Percentiles rank a stretch among this genome's conserved stretches.
phyloP scores from a whole-genome alignment of 2,113 vertebrate species.

The Platanista minor region DNA sequence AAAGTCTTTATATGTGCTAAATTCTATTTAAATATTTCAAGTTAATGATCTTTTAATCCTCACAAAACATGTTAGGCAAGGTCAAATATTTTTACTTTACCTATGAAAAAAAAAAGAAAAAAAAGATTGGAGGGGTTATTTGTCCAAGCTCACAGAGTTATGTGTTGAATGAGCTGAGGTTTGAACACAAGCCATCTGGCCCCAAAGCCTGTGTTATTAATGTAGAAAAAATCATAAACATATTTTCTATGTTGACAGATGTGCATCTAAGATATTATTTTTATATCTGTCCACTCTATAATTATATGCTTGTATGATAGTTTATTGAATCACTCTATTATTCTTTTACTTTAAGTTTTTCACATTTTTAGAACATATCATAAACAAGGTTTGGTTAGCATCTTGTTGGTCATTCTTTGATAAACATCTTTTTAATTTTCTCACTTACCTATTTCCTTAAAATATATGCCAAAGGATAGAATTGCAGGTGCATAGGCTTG shows the following conservation, averaged over 20 bases:
- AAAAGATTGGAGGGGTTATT: not conserved
- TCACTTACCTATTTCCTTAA: not conserved
- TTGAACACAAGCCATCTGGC: not conserved
- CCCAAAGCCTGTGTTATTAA: not conserved
- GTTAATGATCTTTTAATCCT: not conserved
- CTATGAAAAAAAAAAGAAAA: not conserved
- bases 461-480: not conserved
- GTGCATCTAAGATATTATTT: not conserved
- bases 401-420: not conserved
- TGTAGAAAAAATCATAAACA: not conserved
- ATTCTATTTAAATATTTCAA: not conserved
- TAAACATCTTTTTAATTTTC: not conserved
- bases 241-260: not conserved
- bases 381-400: not conserved
- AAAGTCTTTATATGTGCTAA: not conserved
- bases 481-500: not conserved
- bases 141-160: not conserved
- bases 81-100: not conserved
- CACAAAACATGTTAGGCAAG: not conserved
- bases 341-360: not conserved
- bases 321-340: not conserved
- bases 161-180: not conserved
- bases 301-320: not conserved
- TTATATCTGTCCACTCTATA: not conserved
- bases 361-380: not conserved